These are phyloP conservation scores for Diorhabda sublineata DNA, from an alignment of 1,140 invertebrate genomes.

Conservation along the genomic window DNA sequence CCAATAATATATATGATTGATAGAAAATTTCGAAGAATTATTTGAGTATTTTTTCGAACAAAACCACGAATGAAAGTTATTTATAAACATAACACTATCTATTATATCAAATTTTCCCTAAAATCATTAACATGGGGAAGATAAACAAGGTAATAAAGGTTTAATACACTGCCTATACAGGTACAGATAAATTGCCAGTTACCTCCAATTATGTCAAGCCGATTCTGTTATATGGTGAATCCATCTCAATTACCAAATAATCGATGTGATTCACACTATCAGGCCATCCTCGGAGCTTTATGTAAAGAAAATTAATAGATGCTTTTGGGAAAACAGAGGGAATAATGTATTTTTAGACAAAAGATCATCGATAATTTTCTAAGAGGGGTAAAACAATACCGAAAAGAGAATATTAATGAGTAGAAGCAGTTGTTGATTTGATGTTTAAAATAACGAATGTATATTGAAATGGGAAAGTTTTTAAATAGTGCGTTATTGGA, in stretches of 20 bases:
- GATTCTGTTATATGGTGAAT: slow-evolving; percentile 15
- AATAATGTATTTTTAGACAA: slow-evolving; percentile 3
- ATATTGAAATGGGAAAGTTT: too few relatives aligned
- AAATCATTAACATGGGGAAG: slow-evolving; percentile 15
- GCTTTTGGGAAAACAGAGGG: neutral
- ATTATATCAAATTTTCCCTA: neutral
- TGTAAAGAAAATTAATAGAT: slow-evolving; percentile 3
- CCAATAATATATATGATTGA: too few relatives aligned
- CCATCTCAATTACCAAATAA: slow-evolving; percentile 18
- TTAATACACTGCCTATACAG: slow-evolving; percentile 17
- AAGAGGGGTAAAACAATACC: neutral
- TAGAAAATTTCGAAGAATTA: too few relatives aligned
- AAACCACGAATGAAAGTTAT: neutral
- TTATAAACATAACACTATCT: slow-evolving; percentile 5
- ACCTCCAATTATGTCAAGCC: slow-evolving; percentile 20
- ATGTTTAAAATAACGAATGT: too few relatives aligned
- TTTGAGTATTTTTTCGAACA: too few relatives aligned
- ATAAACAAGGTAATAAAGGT: slow-evolving; percentile 11
- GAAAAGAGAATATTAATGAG: neutral
- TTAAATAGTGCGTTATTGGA: too few relatives aligned
- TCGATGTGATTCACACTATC: slow-evolving; percentile 15
- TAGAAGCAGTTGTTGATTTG: too few relatives aligned
- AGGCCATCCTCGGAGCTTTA: neutral
- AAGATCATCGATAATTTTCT: neutral
- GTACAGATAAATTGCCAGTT: slow-evolving; percentile 21